Evolutionary conservation across 1,140 invertebrate species (phyloP).

Genomic region (Hyles vespertilio): DNA sequence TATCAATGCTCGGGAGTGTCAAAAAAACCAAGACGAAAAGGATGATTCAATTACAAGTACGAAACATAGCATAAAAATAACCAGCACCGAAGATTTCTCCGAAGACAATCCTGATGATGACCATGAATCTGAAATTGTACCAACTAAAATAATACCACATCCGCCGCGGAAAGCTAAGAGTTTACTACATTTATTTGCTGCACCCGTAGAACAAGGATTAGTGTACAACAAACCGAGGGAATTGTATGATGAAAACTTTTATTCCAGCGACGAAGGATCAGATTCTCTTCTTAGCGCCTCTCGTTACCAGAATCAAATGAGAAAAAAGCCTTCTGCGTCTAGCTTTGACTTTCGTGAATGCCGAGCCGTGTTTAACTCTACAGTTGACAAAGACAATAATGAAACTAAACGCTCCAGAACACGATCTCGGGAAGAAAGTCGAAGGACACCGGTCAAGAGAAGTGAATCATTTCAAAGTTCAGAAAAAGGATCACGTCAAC

Average conservation of each 20-base stretch:
- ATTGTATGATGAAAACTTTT: constrained; percentile 80
- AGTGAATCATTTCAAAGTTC: constrained; percentile 74
- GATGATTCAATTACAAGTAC: constrained; percentile 73
- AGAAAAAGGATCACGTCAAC: constrained; percentile 62
- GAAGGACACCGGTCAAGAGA: constrained; percentile 61
- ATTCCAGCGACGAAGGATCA: constrained; percentile 80
- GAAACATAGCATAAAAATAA: constrained; percentile 71
- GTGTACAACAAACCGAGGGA: constrained; percentile 76
- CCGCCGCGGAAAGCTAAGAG: constrained; percentile 79
- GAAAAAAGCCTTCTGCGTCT: constrained; percentile 45
- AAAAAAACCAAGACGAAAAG: constrained; percentile 61
- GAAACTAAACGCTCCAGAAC: constrained; percentile 50
- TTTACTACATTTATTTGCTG: constrained; percentile 75
- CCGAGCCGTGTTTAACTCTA: constrained; percentile 74
- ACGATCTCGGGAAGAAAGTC: constrained; percentile 56
- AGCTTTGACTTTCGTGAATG: constrained; percentile 68
- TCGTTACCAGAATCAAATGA: constrained; percentile 67
- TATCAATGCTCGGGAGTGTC: constrained; percentile 41
- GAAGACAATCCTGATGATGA: constrained; percentile 45
- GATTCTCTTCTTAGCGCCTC: constrained; percentile 83
- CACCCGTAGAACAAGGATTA: constrained; percentile 66
- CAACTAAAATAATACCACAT: constrained; percentile 79
- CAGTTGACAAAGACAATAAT: constrained; percentile 70
- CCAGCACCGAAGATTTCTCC: constrained; percentile 45
- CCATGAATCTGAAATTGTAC: constrained; percentile 78